These are phyloP conservation scores for Anastrepha ludens DNA, from an alignment of 1,140 invertebrate genomes.

Conservation along the genomic window DNA sequence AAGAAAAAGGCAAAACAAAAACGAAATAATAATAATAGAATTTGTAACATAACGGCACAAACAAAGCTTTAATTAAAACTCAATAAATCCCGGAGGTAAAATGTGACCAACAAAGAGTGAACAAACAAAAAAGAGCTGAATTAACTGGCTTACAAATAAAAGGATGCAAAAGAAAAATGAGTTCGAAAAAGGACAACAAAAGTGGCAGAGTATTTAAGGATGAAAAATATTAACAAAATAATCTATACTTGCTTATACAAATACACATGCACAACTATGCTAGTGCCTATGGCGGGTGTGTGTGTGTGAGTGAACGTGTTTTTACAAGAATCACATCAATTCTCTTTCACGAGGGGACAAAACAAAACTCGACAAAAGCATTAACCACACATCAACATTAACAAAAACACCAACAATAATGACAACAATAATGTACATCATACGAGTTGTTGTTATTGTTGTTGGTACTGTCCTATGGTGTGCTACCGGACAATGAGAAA, in stretches of 20 bases:
- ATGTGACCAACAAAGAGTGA: neutral
- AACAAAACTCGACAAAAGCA: slow-evolving; percentile 37
- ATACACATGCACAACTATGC: neutral
- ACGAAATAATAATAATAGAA: neutral
- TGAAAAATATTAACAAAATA: neutral
- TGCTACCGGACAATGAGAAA: slow-evolving; percentile 7
- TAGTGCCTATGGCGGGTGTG: neutral
- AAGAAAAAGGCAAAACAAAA: neutral
- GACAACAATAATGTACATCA: neutral
- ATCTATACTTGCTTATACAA: neutral
- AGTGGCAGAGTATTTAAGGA: neutral
- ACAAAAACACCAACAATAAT: neutral
- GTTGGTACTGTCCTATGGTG: slow-evolving; percentile 1
- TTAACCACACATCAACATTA: slow-evolving; percentile 18
- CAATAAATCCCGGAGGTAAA: slow-evolving; percentile 37
- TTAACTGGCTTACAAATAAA: neutral
- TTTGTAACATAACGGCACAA: neutral
- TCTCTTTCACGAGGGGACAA: neutral
- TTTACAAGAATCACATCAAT: neutral
- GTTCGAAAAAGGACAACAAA: neutral
- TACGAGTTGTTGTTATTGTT: neutral
- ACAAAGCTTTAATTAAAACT: slow-evolving; percentile 45
- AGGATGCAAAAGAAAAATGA: neutral
- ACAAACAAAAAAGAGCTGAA: neutral
- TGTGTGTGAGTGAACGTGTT: neutral